Evolutionary conservation across 53 echinoderm and acorn worm genomes (phyloP).

Genomic region (Paracentrotus lividus): DNA sequence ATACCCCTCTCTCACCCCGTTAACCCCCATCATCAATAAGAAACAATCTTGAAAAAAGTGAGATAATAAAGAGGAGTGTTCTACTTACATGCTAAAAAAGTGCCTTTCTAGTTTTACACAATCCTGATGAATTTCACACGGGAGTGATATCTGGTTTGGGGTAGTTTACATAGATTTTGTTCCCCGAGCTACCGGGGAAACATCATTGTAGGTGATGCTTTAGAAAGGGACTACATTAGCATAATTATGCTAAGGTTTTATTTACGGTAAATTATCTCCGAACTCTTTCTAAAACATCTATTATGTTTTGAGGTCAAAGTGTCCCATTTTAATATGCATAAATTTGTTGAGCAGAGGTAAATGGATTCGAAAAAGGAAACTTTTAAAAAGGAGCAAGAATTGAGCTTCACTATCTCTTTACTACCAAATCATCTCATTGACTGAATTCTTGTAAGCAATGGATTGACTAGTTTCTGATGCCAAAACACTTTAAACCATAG

Average conservation of each 20-base stretch:
- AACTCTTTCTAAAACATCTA: background rate
- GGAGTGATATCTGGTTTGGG: background rate
- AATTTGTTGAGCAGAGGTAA: background rate
- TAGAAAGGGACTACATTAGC: background rate
- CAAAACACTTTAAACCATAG: no score
- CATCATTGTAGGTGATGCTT: background rate
- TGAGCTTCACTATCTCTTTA: no score
- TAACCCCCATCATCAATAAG: slow-evolving; percentile 35
- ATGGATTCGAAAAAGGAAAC: background rate
- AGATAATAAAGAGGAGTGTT: background rate
- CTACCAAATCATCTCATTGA: no score
- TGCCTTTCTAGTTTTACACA: slow-evolving; percentile 10
- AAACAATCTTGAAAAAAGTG: background rate
- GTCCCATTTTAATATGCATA: background rate
- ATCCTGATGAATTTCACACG: slow-evolving; percentile 7
- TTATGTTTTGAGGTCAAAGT: background rate
- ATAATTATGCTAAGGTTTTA: background rate
- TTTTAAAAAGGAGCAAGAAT: background rate
- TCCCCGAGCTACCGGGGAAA: background rate
- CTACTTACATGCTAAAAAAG: slow-evolving; percentile 44
- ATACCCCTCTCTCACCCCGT: background rate
- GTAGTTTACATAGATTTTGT: slow-evolving; percentile 11
- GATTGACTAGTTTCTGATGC: no score
- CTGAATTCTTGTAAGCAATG: no score
- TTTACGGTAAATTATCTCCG: background rate